Percentiles rank a stretch among this genome's conserved stretches.
These are phyloP conservation scores for Anguilla marmorata DNA, from an alignment of 2,797 vertebrate species.

Conservation along the genomic window DNA sequence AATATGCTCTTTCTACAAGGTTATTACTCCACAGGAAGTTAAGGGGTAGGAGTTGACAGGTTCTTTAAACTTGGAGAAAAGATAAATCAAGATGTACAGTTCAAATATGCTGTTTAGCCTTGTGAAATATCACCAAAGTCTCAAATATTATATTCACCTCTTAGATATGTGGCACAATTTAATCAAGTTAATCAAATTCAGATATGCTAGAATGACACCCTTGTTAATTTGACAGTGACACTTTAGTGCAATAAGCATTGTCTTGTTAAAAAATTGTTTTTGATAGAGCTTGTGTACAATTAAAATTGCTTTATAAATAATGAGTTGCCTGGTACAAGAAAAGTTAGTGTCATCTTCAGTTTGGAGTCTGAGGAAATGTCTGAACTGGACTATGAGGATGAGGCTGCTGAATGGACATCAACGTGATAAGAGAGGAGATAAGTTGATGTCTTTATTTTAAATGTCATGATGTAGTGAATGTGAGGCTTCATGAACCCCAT, in stretches of 20 bases:
- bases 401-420: not conserved
- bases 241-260: not conserved
- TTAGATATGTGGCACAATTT: conserved; percentile 5
- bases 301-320: not conserved
- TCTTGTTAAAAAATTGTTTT: not conserved
- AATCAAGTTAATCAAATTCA: not conserved
- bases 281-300: not conserved
- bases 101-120: not conserved
- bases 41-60: not conserved
- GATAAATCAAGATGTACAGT: not conserved
- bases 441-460: not conserved
- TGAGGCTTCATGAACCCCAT: not conserved
- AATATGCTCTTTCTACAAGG: not conserved
- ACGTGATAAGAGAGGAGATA: not conserved
- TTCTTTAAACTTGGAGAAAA: not conserved
- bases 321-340: not conserved
- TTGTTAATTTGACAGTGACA: not conserved
- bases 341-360: not conserved
- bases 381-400: not conserved
- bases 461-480: not conserved
- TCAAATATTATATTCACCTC: not conserved
- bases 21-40: not conserved
- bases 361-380: not conserved
- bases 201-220: conserved; percentile 5
- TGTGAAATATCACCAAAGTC: not conserved